phyloP scores from a whole-genome alignment of 1,140 invertebrate genomes.

The Episyrphus balteatus region DNA sequence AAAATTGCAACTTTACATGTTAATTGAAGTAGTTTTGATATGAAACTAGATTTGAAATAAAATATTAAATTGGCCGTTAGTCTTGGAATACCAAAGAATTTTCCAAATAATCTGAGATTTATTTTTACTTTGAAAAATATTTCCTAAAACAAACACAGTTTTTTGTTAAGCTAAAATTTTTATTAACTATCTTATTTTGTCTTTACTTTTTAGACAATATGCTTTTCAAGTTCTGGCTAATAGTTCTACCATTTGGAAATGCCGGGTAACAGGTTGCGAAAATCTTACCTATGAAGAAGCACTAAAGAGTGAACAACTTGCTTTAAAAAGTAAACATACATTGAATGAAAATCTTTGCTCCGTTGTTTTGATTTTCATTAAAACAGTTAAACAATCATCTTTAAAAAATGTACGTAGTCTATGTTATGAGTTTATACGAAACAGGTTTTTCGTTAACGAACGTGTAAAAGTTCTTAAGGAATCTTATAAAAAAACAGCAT shows the following conservation, averaged over 20 bases:
- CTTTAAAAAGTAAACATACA: constrained; percentile 61
- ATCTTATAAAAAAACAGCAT: constrained; percentile 46
- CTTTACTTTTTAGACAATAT: constrained; percentile 69
- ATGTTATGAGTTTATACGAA: constrained; percentile 75
- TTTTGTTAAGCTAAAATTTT: too few relatives aligned
- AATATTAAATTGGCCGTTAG: too few relatives aligned
- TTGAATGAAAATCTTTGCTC: constrained; percentile 71
- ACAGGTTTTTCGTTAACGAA: constrained; percentile 87
- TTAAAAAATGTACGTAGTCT: constrained; percentile 81
- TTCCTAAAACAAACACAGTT: too few relatives aligned
- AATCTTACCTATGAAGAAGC: constrained; percentile 91
- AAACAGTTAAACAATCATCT: constrained; percentile 66
- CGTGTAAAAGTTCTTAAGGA: constrained; percentile 16
- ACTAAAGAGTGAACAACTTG: constrained; percentile 73
- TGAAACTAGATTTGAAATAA: too few relatives aligned
- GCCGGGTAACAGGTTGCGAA: constrained; percentile 80
- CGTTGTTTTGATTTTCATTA: constrained; percentile 76
- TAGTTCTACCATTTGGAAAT: constrained; percentile 93
- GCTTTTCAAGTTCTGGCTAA: constrained; percentile 90
- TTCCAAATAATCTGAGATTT: too few relatives aligned
- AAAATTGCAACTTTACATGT: too few relatives aligned
- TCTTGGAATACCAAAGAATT: too few relatives aligned
- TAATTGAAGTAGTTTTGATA: too few relatives aligned
- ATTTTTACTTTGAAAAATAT: too few relatives aligned
- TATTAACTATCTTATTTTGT: too few relatives aligned